These are phyloP conservation scores for Carollia perspicillata DNA, from an alignment of 2,113 vertebrate genomes.

Conservation along the genomic window DNA sequence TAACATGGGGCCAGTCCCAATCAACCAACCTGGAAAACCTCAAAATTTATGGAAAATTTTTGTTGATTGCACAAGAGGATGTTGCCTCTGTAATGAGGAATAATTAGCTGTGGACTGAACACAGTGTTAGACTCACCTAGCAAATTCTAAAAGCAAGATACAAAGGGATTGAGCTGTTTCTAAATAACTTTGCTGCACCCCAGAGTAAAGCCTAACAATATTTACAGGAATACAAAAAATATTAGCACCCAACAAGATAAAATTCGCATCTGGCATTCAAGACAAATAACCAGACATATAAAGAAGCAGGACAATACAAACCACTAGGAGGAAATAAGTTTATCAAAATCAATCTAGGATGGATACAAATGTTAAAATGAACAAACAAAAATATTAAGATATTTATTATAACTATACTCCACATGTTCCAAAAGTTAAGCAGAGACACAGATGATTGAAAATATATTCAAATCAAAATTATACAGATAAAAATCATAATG, in stretches of 20 bases:
- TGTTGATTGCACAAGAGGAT: neutral
- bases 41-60: neutral
- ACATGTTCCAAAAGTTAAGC: neutral
- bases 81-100: neutral
- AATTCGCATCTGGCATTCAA: neutral
- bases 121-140: neutral
- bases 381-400: neutral
- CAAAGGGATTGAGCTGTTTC: neutral
- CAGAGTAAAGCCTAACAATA: neutral
- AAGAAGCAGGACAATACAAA: neutral
- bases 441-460: neutral
- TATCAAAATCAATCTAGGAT: neutral
- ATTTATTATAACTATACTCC: neutral
- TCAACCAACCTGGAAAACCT: neutral
- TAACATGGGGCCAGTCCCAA: neutral
- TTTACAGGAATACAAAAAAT: constrained; percentile 15
- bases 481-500: neutral
- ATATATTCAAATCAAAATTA: neutral
- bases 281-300: neutral
- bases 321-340: neutral
- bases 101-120: neutral
- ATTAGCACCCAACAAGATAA: neutral
- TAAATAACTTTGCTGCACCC: neutral
- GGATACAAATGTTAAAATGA: neutral
- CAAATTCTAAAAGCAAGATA: neutral